A percentile compares a stretch with the other conserved stretches of the same genome.
Conservation (phyloP, 1,140 invertebrate genomes). For the Aphaenogaster floridana region DNA sequence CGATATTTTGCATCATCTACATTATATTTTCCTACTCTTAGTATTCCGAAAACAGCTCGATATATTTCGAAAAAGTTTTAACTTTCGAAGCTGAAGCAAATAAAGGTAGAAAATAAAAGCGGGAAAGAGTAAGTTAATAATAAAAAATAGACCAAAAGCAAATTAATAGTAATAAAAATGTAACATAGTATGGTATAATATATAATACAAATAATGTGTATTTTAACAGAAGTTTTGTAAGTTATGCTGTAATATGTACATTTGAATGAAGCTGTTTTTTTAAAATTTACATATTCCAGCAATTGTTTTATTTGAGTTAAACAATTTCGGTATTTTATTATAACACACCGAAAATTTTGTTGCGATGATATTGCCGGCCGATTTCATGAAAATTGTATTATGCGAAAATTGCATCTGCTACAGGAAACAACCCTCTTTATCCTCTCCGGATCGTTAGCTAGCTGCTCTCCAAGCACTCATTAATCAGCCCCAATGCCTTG, state of each 20-base stretch:
- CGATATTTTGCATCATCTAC: not conserved
- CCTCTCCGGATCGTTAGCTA: slow-evolving; percentile 56
- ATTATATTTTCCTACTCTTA: not conserved
- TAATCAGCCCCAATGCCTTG: slow-evolving; percentile 47
- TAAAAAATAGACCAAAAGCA: not conserved
- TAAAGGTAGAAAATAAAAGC: not conserved
- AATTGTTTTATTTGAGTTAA: not conserved
- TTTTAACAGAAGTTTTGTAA: not conserved
- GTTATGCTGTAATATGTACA: not conserved
- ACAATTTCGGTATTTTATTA: not conserved
- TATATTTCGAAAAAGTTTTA: not conserved
- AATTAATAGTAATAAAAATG: not conserved
- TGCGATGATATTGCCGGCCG: not conserved
- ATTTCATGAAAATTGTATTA: slow-evolving; percentile 30
- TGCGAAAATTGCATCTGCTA: slow-evolving; percentile 37
- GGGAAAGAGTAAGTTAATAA: not conserved
- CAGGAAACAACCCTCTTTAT: slow-evolving; percentile 54
- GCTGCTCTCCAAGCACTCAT: slow-evolving; percentile 36
- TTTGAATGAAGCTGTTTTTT: not conserved
- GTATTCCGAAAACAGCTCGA: not conserved
- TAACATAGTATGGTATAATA: not conserved
- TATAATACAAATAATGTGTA: slow-evolving; percentile 8
- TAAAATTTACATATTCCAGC: not conserved
- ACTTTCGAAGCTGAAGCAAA: not conserved
- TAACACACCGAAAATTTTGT: not conserved